A percentile compares a stretch with the other conserved stretches of the same genome.
Evolutionary conservation across 2,113 vertebrate species (phyloP).

Genomic region (Mohoua ochrocephala): DNA sequence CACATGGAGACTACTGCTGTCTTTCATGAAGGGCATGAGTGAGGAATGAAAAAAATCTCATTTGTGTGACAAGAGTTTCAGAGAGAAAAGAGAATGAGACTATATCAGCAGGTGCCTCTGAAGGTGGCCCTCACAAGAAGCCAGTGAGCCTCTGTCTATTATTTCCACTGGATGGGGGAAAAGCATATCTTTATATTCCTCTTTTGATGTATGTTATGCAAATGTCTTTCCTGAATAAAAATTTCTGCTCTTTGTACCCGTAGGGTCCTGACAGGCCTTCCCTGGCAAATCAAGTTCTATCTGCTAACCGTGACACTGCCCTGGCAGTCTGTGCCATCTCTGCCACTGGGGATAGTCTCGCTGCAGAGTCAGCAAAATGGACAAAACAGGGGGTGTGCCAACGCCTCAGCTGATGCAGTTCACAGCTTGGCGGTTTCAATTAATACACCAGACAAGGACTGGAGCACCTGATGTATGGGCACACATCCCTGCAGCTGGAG

Average conservation of each 20-base stretch:
- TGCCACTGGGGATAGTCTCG: not conserved
- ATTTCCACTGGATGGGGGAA: not conserved
- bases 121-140: not conserved
- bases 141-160: not conserved
- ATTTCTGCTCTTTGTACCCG: not conserved
- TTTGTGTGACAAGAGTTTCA: slow-evolving; percentile 48
- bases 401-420: not conserved
- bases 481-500: not conserved
- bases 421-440: not conserved
- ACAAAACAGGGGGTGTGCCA: rapidly evolving
- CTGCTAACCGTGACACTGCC: not conserved
- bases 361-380: not conserved
- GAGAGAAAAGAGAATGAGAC: not conserved
- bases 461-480: not conserved
- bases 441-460: not conserved
- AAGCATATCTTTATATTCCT: not conserved
- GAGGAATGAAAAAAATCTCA: slow-evolving; percentile 2
- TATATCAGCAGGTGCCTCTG: not conserved
- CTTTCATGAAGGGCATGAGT: slow-evolving; percentile 32
- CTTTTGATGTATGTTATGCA: not conserved
- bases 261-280: not conserved
- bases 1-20: slow-evolving; percentile 6
- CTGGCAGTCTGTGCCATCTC: not conserved
- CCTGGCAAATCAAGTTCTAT: not conserved
- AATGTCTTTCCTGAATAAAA: not conserved